phyloP scores from a whole-genome alignment of 2,797 vertebrate genomes.

The Hemibagrus guttatus region DNA sequence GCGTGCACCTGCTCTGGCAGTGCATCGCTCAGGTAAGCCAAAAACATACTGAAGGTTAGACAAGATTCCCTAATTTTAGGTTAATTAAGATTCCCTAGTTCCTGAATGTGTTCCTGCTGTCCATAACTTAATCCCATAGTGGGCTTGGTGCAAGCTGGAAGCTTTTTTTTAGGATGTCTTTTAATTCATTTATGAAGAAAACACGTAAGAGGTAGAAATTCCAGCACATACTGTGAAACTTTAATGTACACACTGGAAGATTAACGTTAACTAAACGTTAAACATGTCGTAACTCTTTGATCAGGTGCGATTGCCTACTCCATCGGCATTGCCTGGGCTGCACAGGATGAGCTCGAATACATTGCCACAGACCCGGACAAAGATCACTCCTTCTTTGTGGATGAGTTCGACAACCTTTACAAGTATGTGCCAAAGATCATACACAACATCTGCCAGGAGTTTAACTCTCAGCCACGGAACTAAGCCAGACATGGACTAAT shows the following conservation, averaged over 20 bases:
- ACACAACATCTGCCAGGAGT: conserved; percentile 96
- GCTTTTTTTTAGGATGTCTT: neutral
- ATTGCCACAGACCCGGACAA: conserved; percentile 92
- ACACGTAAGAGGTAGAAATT: neutral
- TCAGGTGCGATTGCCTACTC: conserved; percentile 95
- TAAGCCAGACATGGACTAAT: conserved; percentile 64
- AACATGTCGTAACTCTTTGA: conserved; percentile 33
- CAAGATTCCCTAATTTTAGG: no score
- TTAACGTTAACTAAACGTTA: neutral
- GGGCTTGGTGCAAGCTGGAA: neutral
- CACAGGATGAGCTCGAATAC: conserved; percentile 93
- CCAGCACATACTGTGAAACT: neutral
- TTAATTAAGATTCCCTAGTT: no score
- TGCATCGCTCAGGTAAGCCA: conserved; percentile 85
- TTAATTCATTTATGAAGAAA: neutral
- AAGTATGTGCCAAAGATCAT: conserved; percentile 87
- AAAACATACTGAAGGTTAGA: neutral
- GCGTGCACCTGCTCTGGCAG: conserved; percentile 81
- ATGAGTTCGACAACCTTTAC: conserved; percentile 95
- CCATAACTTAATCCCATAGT: neutral
- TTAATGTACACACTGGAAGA: neutral
- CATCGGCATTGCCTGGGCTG: conserved; percentile 93
- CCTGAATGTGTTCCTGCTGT: no score
- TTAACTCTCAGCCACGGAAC: conserved; percentile 96
- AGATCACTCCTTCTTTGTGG: conserved; percentile 96